phyloP scores from a whole-genome alignment of 2,888 invertebrate genomes.

The Netelia virgata region DNA sequence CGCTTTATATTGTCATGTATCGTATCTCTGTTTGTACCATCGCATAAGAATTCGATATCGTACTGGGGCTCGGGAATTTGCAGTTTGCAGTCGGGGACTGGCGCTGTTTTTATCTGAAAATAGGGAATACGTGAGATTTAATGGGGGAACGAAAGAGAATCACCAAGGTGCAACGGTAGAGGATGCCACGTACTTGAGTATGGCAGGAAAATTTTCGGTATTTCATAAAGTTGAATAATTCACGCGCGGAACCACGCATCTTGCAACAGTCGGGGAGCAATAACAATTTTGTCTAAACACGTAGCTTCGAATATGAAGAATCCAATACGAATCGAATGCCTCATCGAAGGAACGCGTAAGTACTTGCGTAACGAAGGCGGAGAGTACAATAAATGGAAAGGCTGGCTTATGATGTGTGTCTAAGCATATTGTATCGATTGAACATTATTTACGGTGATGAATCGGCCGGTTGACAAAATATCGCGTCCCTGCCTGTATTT shows the following conservation, averaged over 20 bases:
- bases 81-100: slow-evolving; percentile 53
- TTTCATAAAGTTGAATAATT: slow-evolving; percentile 24
- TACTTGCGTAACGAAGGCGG: no score
- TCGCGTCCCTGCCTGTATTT: background rate
- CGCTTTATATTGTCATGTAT: slow-evolving; percentile 88
- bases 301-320: no score
- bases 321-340: no score
- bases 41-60: slow-evolving; percentile 88
- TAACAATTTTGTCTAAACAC: no score
- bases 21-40: slow-evolving; percentile 87
- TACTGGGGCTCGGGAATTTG: slow-evolving; percentile 84
- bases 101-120: slow-evolving; percentile 64
- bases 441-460: no score
- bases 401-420: no score
- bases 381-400: no score
- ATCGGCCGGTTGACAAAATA: no score
- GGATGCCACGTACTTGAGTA: slow-evolving; percentile 29
- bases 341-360: no score
- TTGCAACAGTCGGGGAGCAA: no score
- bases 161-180: background rate
- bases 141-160: background rate
- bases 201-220: slow-evolving; percentile 40
- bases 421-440: no score
- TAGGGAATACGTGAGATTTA: background rate
- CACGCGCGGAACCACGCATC: background rate